Evolutionary conservation across 2,888 invertebrate species (phyloP), one percentile per base, ranked within the genome.

Genomic region (Sepiola atlantica): DNA sequence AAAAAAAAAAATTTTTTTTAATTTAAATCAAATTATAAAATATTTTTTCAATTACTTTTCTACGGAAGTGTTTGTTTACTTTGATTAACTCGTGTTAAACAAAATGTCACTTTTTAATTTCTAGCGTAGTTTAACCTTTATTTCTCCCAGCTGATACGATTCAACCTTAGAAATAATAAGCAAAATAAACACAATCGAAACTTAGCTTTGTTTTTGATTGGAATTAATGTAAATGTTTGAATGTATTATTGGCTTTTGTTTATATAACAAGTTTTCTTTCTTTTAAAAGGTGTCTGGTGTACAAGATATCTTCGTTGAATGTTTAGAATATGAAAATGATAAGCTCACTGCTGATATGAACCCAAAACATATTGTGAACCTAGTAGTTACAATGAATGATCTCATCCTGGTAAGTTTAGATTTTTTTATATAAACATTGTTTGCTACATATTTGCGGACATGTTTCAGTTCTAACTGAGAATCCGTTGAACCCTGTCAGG

Each of bases 281-380:
- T 94, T 95, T 95, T 0, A 8, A 45, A 95, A 98, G 97, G 98
- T 98, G 14, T 98, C 98, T 91, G 98, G 98, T 94, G 98, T 98
- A 93, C 98, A 98, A 96, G 98, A 98, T 93, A 98, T 98, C n/a
- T 97, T 98, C 77, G 98, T 98, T 90, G 98, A 98, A 8, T 96
- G 98, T 93, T 97, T 98, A 0, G 98, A 98, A 95, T 97, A 98
- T 95, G 98, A 98, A 94, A 98, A 98, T 61, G 98, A 98, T 95
- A 97, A 98, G 8, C 97, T 98, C 35, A 98, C 98, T 95, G 98
- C 98, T 0, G 98, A 98, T 96, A 97, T 98, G 95, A 98, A 98
- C 94, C 97, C 98, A 0, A 97, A 98, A 24, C 98, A 98, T 95
- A 97, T 98, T 54, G 98, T 98, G 0, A 97, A 97, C 54, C 96